Base-by-base conservation (phyloP, 2,113 vertebrate species). In the Rhinolophus sinicus region DNA sequence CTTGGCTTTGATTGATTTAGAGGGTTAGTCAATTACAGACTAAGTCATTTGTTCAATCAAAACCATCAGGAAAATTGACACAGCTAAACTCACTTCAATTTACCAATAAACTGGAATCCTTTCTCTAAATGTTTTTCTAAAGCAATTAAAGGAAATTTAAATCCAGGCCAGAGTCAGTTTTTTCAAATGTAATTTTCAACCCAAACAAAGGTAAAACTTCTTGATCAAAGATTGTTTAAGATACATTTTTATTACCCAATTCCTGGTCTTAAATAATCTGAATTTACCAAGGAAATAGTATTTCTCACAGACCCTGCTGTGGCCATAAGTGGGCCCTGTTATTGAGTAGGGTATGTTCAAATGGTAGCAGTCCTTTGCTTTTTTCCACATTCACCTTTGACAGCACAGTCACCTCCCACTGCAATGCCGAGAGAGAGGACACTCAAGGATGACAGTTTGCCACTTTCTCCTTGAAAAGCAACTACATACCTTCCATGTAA, bases 11-110 rank as follows among this genome's bases (percentile, higher is more conserved):
- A 93, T 83, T 93, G 76, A 86, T 69, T 93, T 96, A 67, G 33
- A 84, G 52, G 30, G 19, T 76, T 88, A 72, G 75, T 96, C 84
- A 96, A 69, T 96, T 90, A 95, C 2, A 93, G 38, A 80, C 54
- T 91, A 92, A 90, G 86, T 96, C 85, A 90, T 96, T 94, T 88
- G 64, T 91, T 95, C 69, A 93, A 54, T 96, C 69, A 97, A 92
- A 96, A 93, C 80, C 35, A 72, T 93, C 54, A 85, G 65, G 81
- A 95, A 97, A 96, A 90, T 64, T 73, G 84, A 90, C 33, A 84
- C 58, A 95, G 33, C 58, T 84, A 93, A 96, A 88, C 44, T 94
- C n/a, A 38, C 64, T 83, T 88, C 38, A 72, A 10, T 83, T 75
- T 18, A 81, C 58, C 87, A 60, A 70, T 95, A 88, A 87, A 84